Evolutionary conservation across 1,140 invertebrate species (phyloP), one percentile per base, ranked within the genome.

Genomic region (Zaprionus camerounensis): DNA sequence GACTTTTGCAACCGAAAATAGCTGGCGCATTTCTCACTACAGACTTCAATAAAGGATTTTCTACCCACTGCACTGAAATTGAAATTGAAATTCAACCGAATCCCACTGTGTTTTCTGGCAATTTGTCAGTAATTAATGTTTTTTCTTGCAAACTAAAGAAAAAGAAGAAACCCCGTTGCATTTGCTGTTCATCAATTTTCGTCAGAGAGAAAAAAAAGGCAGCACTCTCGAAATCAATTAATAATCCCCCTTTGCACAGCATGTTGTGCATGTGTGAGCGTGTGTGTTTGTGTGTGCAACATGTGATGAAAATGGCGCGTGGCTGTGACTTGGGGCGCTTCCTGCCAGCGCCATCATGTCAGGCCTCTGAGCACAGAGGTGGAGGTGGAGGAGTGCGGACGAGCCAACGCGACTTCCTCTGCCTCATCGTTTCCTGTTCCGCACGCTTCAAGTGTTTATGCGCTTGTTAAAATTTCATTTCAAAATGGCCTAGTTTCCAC

Each of bases 401-500:
- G 7, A 51, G 9, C 46, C 20, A 22, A 24, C 11, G 46, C 20
- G 46, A 51, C 46, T 56, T 56, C 26, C 24, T 22, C 12, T 51
- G 53, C 53, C 49, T 28, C 36, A 36, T 56, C 31, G 55, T 53
- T 75, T 78, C 67, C 61, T 46, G 38, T 62, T 55, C 49, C 76
- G 17, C 61, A 65, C 57, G 44, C 36, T 73, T 69, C 34, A 61
- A 71, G 61, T 70, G 41, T 41, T 69, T 28, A 36, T 64, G 44
- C 63, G 71, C 61, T 61, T 63, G 53, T 65, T 71, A 57, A 71
- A 76, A 71, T 68, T 73, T 65, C 41, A 69, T 57, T 55, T n/a
- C 13, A 57, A 71, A 71, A 63, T 72, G 68, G 38, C 74, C 71
- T 64, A 77, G 64, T 68, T 73, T 77, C 38, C 38, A n/a, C 38